Percentiles rank a stretch among this genome's conserved stretches.
Conservation (phyloP, 2,888 invertebrate species). For the Silvanus unidentatus region DNA sequence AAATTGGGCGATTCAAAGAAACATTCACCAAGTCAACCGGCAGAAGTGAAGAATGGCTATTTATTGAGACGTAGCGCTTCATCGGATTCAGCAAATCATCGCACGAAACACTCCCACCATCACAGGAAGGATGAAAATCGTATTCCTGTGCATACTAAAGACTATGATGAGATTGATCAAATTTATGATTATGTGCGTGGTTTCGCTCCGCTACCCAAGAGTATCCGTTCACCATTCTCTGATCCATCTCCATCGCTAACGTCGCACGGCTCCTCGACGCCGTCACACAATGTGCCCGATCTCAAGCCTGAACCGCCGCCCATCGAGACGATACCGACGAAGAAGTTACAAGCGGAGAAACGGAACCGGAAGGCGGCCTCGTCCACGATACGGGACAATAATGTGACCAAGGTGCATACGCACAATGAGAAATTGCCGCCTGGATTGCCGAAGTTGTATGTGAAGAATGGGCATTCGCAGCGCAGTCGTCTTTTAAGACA, state of each 20-base stretch:
- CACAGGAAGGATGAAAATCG: slow-evolving; percentile 55
- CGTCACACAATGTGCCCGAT: slow-evolving; percentile 34
- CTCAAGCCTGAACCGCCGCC: slow-evolving; percentile 83
- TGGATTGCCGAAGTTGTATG: slow-evolving; percentile 70
- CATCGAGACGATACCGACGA: slow-evolving; percentile 85
- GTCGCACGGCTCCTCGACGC: slow-evolving; percentile 46
- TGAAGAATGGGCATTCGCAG: slow-evolving; percentile 67
- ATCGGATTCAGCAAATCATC: slow-evolving; percentile 62
- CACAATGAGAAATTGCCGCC: slow-evolving; percentile 54
- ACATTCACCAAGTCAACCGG: slow-evolving; percentile 45
- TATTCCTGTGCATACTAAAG: slow-evolving; percentile 59
- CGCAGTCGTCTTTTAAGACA: slow-evolving; percentile 63
- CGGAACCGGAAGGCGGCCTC: slow-evolving; percentile 65
- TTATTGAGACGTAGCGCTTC: slow-evolving; percentile 72
- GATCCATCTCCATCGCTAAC: slow-evolving; percentile 47
- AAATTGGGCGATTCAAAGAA: slow-evolving; percentile 62
- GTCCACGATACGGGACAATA: slow-evolving; percentile 45
- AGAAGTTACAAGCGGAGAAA: slow-evolving; percentile 69
- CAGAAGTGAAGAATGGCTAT: slow-evolving; percentile 57
- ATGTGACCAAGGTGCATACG: slow-evolving; percentile 37
- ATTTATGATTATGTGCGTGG: slow-evolving; percentile 94
- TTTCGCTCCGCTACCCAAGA: slow-evolving; percentile 83
- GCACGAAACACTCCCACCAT: slow-evolving; percentile 49
- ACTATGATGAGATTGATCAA: slow-evolving; percentile 94
- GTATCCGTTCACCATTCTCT: slow-evolving; percentile 61